phyloP scores from a whole-genome alignment of 2,888 invertebrate genomes.

The Nycteola revayana region DNA sequence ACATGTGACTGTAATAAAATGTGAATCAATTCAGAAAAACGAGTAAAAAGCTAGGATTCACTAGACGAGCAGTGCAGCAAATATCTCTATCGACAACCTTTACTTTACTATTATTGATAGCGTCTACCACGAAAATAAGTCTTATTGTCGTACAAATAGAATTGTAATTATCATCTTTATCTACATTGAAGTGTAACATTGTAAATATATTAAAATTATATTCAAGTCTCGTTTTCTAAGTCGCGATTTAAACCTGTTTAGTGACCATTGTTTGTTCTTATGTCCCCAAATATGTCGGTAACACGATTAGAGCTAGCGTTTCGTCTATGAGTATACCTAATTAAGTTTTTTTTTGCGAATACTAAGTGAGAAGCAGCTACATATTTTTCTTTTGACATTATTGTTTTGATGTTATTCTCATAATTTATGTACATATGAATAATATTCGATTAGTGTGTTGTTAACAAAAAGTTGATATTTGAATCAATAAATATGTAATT shows the following conservation, averaged over 20 bases:
- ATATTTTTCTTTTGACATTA: conserved; percentile 8
- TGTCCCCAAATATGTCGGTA: conserved; percentile 49
- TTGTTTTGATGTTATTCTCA: conserved; percentile 4
- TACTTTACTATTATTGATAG: conserved; percentile 5
- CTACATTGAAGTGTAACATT: conserved; percentile 19
- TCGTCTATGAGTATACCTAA: conserved; percentile 18
- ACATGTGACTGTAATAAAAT: conserved; percentile 35
- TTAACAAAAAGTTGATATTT: conserved; percentile 11
- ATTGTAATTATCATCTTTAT: conserved; percentile 8
- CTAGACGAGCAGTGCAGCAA: conserved; percentile 22
- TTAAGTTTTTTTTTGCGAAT: conserved; percentile 12
- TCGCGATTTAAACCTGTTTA: conserved; percentile 74
- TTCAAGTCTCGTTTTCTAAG: conserved; percentile 64
- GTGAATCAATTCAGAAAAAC: conserved; percentile 32
- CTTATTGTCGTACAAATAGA: conserved; percentile 17
- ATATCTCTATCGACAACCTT: conserved; percentile 28
- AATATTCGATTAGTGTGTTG: conserved; percentile 9
- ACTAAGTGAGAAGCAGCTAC: conserved; percentile 1
- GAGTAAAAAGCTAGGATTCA: conserved; percentile 29
- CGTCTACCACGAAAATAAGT: conserved; percentile 10
- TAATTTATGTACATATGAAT: conserved; percentile 25
- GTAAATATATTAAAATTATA: conserved; percentile 52
- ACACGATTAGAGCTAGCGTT: conserved; percentile 45
- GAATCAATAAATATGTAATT: no score
- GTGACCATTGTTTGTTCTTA: conserved; percentile 57